Base-by-base conservation (phyloP, 1,140 invertebrate species). In the Conus ventricosus region DNA sequence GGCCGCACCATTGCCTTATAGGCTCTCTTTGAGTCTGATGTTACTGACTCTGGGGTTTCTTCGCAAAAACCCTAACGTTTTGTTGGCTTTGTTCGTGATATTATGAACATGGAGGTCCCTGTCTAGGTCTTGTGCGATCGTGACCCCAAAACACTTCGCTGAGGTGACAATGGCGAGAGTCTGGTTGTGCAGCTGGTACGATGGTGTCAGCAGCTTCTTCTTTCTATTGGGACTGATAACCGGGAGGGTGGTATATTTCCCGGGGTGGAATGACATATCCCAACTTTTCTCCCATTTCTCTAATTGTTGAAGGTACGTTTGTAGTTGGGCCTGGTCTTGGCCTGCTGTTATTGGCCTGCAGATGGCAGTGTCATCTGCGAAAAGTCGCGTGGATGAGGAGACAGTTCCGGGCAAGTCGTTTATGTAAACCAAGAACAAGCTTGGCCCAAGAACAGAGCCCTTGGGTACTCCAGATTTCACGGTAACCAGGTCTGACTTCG, bases 351-450 rank as follows among this genome's bases (percentile, higher is more conserved):
- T 57, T 23, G 81, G 39, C 20, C 23, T n/a, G 54, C 3, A 83
- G 20, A 83, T 8, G 15, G 54, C 54, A 23, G 51, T 83, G 8
- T 84, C 54, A 84, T 84, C 83, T 54, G 83, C 53, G 27, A 57
- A 57, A 10, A 84, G 54, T 53, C 17, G 54, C 54, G 8, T 57
- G 82, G 81, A 54, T 11, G 53, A 54, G 20, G 15, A n/a, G 54
- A 54, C 81, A 51, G 20, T 54, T 23, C 4, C 57, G 7, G 84
- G 15, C 39, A 67, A 11, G 15, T 71, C 60, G 67, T 85, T 85
- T 63, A 85, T 67, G 55, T 90, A 90, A 54, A 80, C 85, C n/a
- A 89, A 71, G 81, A 91, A 27, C 1, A 90, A 78, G 25, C 63
- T 84, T 13, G 87, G 89, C 25, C 87, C 90, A 8, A 90, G 67